phyloP scores from a whole-genome alignment of 2,888 invertebrate genomes.

The Allolobophora icterica region DNA sequence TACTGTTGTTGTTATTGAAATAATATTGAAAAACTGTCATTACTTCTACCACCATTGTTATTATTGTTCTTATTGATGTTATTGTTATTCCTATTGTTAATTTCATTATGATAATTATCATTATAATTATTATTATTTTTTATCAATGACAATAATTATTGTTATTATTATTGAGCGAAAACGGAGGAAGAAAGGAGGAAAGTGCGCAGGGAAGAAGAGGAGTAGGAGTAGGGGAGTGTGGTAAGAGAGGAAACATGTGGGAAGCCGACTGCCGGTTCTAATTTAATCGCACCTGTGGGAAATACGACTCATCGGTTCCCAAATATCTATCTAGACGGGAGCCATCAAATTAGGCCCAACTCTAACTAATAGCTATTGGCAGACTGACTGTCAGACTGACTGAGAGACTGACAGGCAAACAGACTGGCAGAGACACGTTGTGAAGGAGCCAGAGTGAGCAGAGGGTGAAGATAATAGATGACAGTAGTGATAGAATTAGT shows the following conservation, averaged over 20 bases:
- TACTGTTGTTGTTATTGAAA: background rate
- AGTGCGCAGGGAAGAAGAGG: background rate
- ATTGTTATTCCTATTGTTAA: background rate
- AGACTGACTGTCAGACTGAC: background rate
- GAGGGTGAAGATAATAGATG: background rate
- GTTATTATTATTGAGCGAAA: background rate
- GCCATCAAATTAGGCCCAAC: no score
- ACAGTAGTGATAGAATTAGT: background rate
- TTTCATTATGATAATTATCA: background rate
- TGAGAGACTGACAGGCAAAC: no score
- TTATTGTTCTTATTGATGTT: background rate
- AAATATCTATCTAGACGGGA: no score
- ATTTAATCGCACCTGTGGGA: conserved; percentile 10
- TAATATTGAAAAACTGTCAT: background rate
- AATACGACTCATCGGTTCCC: background rate
- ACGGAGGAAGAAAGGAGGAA: background rate
- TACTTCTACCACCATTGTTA: background rate
- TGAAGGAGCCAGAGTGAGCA: no score
- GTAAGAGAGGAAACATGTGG: conserved; percentile 10
- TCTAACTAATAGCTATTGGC: background rate
- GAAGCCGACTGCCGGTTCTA: background rate
- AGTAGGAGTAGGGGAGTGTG: background rate
- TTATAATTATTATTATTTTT: background rate
- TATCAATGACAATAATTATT: no score
- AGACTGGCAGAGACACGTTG: no score